Evolutionary conservation across 2,797 vertebrate species (phyloP), one percentile per base, ranked within the genome.

Genomic region (Leucoraja ocellata): DNA sequence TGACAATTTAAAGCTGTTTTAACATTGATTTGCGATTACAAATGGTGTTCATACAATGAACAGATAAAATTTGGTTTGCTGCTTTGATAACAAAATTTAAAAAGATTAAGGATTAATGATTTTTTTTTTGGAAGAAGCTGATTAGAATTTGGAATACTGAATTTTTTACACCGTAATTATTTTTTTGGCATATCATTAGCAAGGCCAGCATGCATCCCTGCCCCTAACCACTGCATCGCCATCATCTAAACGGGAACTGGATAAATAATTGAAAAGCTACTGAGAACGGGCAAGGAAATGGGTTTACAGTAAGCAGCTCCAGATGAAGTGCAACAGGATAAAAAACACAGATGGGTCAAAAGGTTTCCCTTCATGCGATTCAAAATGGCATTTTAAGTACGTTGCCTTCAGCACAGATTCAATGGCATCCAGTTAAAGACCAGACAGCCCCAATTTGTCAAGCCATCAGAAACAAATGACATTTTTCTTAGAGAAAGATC

Each of bases 301-400:
- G 9, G 65, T 65, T 88, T 65, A 88, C 16, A 10, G n/a, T n/a
- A 68, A 63, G 13, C 23, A 88, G 7, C 36, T 36, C 21, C 84
- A 36, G 11, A n/a, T 63, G 58, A 63, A 63, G 83, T 13, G 28
- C 83, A 68, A 14, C 14, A 68, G 65, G 65, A 18, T n/a, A 14
- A 88, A 13, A 46, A 25, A 21, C n/a, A 63, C 8, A 32, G n/a
- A 88, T 21, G 84, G 63, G 84, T 68, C 16, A 88, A 88, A 68
- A 36, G n/a, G 68, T 8, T 68, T 36, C 28, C 14, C 32, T 88
- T 63, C 21, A n/a, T 36, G 84, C 9, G 61, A 84, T 84, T 84
- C 46, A 28, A 84, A 84, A 84, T 84, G 81, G 25, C 63, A 88
- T 88, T n/a, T 88, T 88, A 88, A 88, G 61, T 39, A 23, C 21